These are phyloP conservation scores for Melanerpes aurifrons DNA, from an alignment of 2,113 vertebrate species.

Conservation along the genomic window DNA sequence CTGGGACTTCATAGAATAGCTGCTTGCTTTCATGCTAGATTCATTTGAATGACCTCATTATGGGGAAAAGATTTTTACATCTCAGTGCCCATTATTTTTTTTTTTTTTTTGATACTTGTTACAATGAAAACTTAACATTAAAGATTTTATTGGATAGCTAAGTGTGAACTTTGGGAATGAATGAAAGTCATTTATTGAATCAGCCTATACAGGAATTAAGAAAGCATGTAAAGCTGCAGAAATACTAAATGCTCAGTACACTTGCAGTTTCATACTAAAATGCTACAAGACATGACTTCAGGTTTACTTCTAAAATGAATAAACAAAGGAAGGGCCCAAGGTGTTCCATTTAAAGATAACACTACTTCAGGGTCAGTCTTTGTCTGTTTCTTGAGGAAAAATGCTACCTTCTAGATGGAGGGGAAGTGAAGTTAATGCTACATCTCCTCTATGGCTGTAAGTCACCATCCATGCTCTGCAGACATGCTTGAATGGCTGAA, in stretches of 20 bases:
- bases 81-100: slow-evolving; percentile 44
- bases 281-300: not conserved
- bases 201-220: not conserved
- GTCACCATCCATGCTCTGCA: not conserved
- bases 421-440: not conserved
- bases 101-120: slow-evolving; percentile 27
- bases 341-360: not conserved
- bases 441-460: not conserved
- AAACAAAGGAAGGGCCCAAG: not conserved
- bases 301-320: slow-evolving; percentile 13
- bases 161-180: slow-evolving; percentile 52
- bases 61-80: slow-evolving; percentile 61
- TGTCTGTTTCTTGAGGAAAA: not conserved
- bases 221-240: not conserved
- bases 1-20: slow-evolving; percentile 53
- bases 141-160: slow-evolving; percentile 28
- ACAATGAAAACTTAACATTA: slow-evolving; percentile 54
- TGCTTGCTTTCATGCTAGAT: slow-evolving; percentile 66
- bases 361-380: not conserved
- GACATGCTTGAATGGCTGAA: not conserved
- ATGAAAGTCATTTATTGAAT: slow-evolving; percentile 31
- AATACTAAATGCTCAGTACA: not conserved
- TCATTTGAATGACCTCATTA: slow-evolving; percentile 68
- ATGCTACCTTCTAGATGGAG: not conserved
- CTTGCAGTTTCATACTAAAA: not conserved